Evolutionary conservation across 30 jellyfish, hydroid and myxozoan species (phyloP), one percentile per base, ranked within the genome.

Genomic region (Rhopilema esculentum): DNA sequence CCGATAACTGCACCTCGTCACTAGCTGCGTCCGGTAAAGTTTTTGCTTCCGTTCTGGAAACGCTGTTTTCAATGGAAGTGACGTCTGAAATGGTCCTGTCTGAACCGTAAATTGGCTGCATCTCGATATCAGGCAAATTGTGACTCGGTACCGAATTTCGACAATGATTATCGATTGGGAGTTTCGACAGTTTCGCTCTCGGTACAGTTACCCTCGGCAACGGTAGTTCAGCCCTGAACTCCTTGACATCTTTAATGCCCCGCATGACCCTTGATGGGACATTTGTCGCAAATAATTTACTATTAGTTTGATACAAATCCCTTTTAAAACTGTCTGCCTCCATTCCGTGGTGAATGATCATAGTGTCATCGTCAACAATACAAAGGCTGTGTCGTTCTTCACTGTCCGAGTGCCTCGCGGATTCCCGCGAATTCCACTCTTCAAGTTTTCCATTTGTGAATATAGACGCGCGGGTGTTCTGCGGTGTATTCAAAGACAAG

Each of bases 131-230:
- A 33, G 51, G 57, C 6, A 89, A 79, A 23, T 73, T 63, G 63
- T 50, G 88, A 48, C 89, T 80, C 21, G 91, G 91, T 0, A 89
- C 75, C 16, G 97, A 89, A 66, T 84, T 89, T 30, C 21, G 27
- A 52, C 97, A 89, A 67, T 89, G 97, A 49, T 82, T 49, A 24
- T 53, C 91, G 18, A 89, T 77, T 9, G 92, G 90, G 8, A 79
- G 53, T 63, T 53, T 57, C 31, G 76, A 71, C 21, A 89, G 70
- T 30, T 33, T 66, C 4, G 69, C 83, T 33, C 77, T 89, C 4
- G 97, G 97, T 1, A 89, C 84, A 21, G 92, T 71, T 8, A 89
- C 97, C 68, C 86, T 80, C 15, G 97, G 76, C 66, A 89, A 53
- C 62, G 49, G 61, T 27, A 89, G 27, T 33, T 79, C 89, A 17